A percentile compares a stretch with the other conserved stretches of the same genome.
Conservation (phyloP, 2,113 vertebrate genomes). For the cat (Felis catus) region DNA sequence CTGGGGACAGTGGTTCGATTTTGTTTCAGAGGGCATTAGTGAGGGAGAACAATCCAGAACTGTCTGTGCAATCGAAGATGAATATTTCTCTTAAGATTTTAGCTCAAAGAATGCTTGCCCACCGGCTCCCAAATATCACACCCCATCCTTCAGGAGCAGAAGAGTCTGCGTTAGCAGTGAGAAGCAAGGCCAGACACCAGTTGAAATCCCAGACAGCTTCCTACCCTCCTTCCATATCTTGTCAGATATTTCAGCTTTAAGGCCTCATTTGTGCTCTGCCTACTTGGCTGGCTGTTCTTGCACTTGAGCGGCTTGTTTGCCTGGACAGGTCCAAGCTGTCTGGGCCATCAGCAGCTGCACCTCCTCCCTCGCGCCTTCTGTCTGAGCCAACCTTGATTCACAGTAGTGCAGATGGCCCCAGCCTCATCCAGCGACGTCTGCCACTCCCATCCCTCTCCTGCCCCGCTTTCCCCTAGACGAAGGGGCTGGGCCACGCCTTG, state of each 20-base stretch:
- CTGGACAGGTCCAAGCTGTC: slow-evolving; percentile 82
- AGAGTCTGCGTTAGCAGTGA: slow-evolving; percentile 3
- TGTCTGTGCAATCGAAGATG: not conserved
- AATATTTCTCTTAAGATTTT: not conserved
- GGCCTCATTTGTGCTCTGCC: slow-evolving; percentile 68
- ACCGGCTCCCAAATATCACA: not conserved
- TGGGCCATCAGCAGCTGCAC: slow-evolving; percentile 77
- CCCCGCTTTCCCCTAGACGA: slow-evolving; percentile 41
- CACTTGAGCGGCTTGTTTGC: slow-evolving; percentile 79
- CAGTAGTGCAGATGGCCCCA: slow-evolving; percentile 72
- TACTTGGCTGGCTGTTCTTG: slow-evolving; percentile 76
- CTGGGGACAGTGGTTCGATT: not conserved
- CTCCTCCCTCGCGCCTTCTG: slow-evolving; percentile 78
- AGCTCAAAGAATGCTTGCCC: not conserved
- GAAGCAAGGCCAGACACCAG: slow-evolving; percentile 52
- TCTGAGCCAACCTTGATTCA: slow-evolving; percentile 75
- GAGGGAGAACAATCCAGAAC: slow-evolving; percentile 12
- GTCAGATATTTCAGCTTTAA: slow-evolving; percentile 67
- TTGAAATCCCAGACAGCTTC: slow-evolving; percentile 61
- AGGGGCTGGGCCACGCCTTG: not conserved
- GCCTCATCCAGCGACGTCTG: slow-evolving; percentile 48
- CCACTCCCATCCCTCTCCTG: slow-evolving; percentile 62
- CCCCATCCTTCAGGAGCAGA: not conserved
- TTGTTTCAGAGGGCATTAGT: not conserved
- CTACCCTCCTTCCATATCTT: slow-evolving; percentile 37